Conservation (phyloP, 2,888 invertebrate genomes). For the Petrolisthes manimaculis region DNA sequence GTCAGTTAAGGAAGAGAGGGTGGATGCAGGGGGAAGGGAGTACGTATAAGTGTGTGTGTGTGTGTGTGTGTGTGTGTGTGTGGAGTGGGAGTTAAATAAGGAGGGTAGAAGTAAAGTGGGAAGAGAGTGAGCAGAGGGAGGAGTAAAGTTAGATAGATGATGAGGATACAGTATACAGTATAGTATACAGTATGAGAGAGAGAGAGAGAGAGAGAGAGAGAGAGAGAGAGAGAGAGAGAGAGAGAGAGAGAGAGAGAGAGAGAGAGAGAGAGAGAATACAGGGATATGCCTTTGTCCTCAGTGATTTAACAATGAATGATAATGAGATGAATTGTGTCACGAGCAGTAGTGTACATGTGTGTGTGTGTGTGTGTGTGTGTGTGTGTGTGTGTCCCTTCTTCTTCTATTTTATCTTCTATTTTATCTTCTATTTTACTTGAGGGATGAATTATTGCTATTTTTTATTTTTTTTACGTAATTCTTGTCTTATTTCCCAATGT, state of each 20-base stretch:
- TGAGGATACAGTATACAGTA: neutral
- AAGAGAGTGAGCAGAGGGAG: neutral
- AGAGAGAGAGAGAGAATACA: neutral
- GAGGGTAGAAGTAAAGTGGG: neutral
- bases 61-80: too few relatives aligned
- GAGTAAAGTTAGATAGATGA: neutral
- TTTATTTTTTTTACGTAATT: neutral
- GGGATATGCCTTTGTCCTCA: neutral
- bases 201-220: neutral
- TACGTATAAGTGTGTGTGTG: too few relatives aligned
- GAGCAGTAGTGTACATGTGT: too few relatives aligned
- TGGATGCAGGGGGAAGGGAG: too few relatives aligned
- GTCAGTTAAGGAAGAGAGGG: too few relatives aligned
- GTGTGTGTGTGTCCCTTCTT: slow-evolving; percentile 14
- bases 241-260: slow-evolving; percentile 10
- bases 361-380: neutral
- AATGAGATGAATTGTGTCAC: too few relatives aligned
- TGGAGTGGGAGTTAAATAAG: neutral
- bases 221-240: neutral
- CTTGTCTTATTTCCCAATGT: too few relatives aligned
- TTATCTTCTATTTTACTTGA: neutral
- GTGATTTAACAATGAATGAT: too few relatives aligned
- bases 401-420: neutral
- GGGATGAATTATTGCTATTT: neutral
- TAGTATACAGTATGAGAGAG: neutral